Conservation (phyloP, 2,888 invertebrate species). For the Amphipyra tragopoginis region DNA sequence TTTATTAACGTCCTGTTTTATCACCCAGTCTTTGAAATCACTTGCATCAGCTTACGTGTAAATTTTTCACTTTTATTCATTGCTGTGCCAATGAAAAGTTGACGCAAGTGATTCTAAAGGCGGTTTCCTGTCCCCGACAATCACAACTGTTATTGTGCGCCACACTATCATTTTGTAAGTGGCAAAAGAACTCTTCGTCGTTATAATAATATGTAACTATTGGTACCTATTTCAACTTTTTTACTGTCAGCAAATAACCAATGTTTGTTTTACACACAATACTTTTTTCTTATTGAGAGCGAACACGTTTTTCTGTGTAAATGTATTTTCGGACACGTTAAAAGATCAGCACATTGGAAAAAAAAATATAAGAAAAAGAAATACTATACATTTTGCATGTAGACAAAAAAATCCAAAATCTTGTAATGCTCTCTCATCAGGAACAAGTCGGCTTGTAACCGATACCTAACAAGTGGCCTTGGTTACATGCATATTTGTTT, state of each 20-base stretch:
- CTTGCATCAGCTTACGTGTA: constrained; percentile 49
- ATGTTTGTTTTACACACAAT: constrained; percentile 64
- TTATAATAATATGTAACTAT: constrained; percentile 68
- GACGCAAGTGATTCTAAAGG: constrained; percentile 53
- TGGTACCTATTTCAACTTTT: constrained; percentile 67
- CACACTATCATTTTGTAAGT: constrained; percentile 70
- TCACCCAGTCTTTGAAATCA: constrained; percentile 42
- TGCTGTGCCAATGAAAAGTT: constrained; percentile 35
- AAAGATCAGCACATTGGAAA: constrained; percentile 78
- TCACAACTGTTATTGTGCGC: constrained; percentile 70
- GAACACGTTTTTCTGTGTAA: constrained; percentile 63
- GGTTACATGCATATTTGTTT: constrained; percentile 88
- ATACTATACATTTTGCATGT: constrained; percentile 60
- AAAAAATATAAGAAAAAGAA: constrained; percentile 52
- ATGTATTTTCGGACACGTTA: constrained; percentile 76
- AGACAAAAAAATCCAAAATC: constrained; percentile 62
- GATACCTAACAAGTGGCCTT: constrained; percentile 78
- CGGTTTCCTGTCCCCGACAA: constrained; percentile 63
- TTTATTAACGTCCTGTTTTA: constrained; percentile 59
- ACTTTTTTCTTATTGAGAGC: constrained; percentile 76
- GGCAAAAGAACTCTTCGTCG: constrained; percentile 78
- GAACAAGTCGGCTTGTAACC: constrained; percentile 85
- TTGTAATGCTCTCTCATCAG: constrained; percentile 73
- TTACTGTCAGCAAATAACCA: constrained; percentile 57
- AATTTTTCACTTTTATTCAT: constrained; percentile 33